These are phyloP conservation scores for Sinonovacula constricta DNA, from an alignment of 1,140 invertebrate species.

Conservation along the genomic window DNA sequence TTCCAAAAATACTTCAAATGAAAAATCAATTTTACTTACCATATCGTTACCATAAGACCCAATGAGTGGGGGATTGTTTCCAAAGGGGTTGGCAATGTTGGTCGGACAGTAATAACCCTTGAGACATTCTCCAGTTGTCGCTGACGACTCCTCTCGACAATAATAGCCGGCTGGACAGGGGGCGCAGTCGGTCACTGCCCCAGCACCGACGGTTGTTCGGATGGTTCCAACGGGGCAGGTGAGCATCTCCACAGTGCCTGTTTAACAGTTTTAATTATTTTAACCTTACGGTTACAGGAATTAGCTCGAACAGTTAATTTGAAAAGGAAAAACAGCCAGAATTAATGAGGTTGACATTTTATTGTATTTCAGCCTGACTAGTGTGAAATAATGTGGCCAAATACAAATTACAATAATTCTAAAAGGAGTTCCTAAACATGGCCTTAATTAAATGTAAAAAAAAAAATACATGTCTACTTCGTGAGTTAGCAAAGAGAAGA, in stretches of 20 bases:
- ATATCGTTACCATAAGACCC: conserved; percentile 72
- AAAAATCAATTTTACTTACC: conserved; percentile 61
- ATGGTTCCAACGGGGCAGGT: conserved; percentile 75
- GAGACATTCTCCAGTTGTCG: conserved; percentile 63
- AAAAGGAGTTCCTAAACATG: too few species aligned
- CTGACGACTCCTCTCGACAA: conserved; percentile 69
- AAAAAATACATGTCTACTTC: too few species aligned
- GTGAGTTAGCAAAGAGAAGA: too few species aligned
- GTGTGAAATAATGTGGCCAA: too few species aligned
- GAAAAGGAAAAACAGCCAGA: too few species aligned
- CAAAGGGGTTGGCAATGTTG: conserved; percentile 69
- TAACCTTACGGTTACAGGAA: too few species aligned
- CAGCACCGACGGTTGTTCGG: conserved; percentile 60
- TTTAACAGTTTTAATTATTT: too few species aligned
- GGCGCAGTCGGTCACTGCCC: conserved; percentile 64
- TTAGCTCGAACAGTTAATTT: too few species aligned
- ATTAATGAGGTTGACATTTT: too few species aligned
- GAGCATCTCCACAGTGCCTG: conserved; percentile 72
- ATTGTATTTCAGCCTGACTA: too few species aligned
- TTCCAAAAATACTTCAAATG: background rate
- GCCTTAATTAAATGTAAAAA: too few species aligned
- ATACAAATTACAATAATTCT: too few species aligned
- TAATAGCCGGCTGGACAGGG: conserved; percentile 73
- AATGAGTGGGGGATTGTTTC: conserved; percentile 60
- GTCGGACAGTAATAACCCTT: conserved; percentile 74